Percentiles rank a stretch among this genome's conserved stretches.
phyloP scores from a whole-genome alignment of 1,140 invertebrate species.

The Anoplolepis gracilipes region DNA sequence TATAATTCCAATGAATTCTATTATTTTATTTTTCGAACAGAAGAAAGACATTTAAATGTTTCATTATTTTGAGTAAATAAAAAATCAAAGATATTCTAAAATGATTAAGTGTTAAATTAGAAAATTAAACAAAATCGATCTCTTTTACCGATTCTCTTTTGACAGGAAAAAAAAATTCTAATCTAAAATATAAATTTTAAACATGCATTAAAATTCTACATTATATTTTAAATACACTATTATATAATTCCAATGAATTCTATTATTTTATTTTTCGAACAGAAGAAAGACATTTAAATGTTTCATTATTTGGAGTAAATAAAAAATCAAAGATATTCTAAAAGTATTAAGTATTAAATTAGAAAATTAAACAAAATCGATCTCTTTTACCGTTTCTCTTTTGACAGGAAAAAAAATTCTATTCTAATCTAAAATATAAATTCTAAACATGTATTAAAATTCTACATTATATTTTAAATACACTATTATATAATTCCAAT shows the following conservation, averaged over 20 bases:
- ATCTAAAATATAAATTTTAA: not conserved
- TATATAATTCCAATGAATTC: too few species aligned
- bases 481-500: too few species aligned
- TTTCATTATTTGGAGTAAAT: not conserved
- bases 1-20: too few species aligned
- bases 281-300: not conserved
- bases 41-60: not conserved
- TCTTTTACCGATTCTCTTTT: slow-evolving; percentile 34
- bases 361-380: too few species aligned
- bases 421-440: not conserved
- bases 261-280: not conserved
- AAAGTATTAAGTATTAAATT: not conserved
- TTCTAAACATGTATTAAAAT: too few species aligned
- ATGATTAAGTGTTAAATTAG: not conserved
- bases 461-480: too few species aligned
- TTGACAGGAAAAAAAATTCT: not conserved
- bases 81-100: not conserved
- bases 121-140: too few species aligned
- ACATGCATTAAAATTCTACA: too few species aligned
- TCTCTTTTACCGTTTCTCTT: slow-evolving; percentile 43
- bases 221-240: too few species aligned
- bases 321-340: not conserved
- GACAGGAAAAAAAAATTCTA: not conserved
- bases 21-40: not conserved
- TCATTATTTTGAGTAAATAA: not conserved